Conservation (phyloP, 2,888 invertebrate species). For the Creontiades dilutus region DNA sequence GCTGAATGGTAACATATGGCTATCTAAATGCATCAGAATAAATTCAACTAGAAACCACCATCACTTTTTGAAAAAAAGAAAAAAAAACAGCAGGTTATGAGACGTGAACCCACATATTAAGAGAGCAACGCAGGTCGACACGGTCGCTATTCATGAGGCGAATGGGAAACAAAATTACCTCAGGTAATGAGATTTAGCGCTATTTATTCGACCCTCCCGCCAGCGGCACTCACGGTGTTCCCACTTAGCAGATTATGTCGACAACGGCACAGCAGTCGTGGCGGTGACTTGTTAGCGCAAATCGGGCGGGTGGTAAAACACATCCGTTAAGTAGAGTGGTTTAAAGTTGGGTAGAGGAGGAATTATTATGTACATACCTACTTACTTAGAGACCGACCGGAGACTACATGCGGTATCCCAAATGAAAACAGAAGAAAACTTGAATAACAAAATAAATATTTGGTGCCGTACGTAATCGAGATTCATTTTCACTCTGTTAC, state of each 20-base stretch:
- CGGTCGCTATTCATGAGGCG: conserved; percentile 36
- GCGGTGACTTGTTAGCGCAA: conserved; percentile 34
- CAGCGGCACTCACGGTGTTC: neutral
- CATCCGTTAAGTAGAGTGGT: conserved; percentile 33
- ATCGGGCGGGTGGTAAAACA: conserved; percentile 45
- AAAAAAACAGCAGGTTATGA: too few species aligned
- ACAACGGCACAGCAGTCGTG: conserved; percentile 26
- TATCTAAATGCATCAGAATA: too few species aligned
- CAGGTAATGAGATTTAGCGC: conserved; percentile 53
- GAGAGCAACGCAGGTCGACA: conserved; percentile 10
- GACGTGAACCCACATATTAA: neutral
- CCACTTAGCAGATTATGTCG: conserved; percentile 39
- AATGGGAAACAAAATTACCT: conserved; percentile 48
- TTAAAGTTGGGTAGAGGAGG: neutral
- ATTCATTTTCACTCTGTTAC: too few species aligned
- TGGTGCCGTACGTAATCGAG: too few species aligned
- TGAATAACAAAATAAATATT: too few species aligned
- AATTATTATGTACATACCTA: neutral
- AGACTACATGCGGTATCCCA: neutral
- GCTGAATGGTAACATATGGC: too few species aligned
- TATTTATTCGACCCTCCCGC: conserved; percentile 40
- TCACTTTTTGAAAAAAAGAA: too few species aligned
- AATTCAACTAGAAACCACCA: too few species aligned
- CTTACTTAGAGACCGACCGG: neutral
- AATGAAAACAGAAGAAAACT: neutral